Evolutionary conservation across 2,888 invertebrate species (phyloP), one percentile per base, ranked within the genome.

Genomic region (Cataglyphis livida): DNA sequence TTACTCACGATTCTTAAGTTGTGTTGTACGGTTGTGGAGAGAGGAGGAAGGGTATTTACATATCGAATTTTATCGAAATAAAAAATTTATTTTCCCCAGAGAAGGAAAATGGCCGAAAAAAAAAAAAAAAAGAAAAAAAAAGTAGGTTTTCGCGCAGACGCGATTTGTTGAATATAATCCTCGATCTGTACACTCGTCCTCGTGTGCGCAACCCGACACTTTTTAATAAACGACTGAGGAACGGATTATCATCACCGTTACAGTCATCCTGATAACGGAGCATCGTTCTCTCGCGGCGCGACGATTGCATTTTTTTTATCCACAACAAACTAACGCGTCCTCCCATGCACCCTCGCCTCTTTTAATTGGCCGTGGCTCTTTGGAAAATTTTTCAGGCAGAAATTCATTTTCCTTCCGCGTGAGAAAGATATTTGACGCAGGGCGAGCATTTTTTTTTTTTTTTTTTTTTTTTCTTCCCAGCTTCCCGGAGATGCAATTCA

Each of bases 241-340:
- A 57, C 84, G 70, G 65, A 54, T 87, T 87, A 85, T 87, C 83
- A 85, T 84, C 84, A 82, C 83, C 86, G 87, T 89, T 88, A 51
- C n/a, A 88, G 85, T 82, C 82, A 81, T 85, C 68, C 76, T 81
- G 87, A 88, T 88, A 88, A 87, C 86, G 87, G 87, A 84, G 86
- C 73, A 81, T 81, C 82, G 25, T 84, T 81, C 84, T 76, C 81
- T 82, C 76, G 51, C 35, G 65, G 70, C 73, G 59, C 76, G 38
- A 38, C 48, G 65, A 28, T 21, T 28, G 21, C 21, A 1, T 25
- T 25, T 25, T 61, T 81, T 68, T 66, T 78, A 61, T 41, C 48
- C 79, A n/a, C n/a, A 21, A 0, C 0, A 41, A 68, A 84, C 48
- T 21, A 44, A 12, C 32, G 66, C 78, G 71, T 32, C 28, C 66